A percentile compares a stretch with the other conserved stretches of the same genome.
Conservation (phyloP, 2,888 invertebrate genomes). For the Colletes collaris region DNA sequence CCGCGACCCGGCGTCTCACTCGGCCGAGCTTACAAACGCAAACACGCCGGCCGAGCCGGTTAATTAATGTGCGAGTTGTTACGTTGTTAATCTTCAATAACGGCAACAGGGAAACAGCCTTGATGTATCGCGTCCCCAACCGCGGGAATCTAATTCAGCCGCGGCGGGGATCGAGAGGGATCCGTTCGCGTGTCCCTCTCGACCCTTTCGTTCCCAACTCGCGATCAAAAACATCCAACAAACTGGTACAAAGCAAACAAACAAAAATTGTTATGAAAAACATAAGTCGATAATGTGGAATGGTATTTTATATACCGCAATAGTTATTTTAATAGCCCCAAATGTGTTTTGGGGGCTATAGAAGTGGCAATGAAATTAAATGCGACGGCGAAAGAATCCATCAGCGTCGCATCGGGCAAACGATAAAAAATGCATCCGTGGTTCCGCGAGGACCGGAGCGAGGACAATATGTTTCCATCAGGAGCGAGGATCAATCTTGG, state of each 20-base stretch:
- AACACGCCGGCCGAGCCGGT: conserved; percentile 69
- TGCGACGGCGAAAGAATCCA: conserved; percentile 7
- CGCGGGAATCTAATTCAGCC: conserved; percentile 17
- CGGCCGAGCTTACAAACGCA: conserved; percentile 71
- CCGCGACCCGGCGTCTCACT: conserved; percentile 62
- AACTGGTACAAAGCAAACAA: too few species aligned
- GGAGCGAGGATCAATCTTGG: conserved; percentile 61
- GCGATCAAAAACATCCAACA: too few species aligned
- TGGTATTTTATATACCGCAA: too few species aligned
- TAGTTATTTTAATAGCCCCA: too few species aligned
- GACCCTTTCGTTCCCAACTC: neutral
- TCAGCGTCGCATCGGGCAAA: conserved; percentile 36
- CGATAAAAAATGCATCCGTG: conserved; percentile 48
- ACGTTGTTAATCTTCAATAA: conserved; percentile 69
- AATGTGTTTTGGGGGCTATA: neutral
- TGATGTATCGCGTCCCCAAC: conserved; percentile 15
- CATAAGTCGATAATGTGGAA: too few species aligned
- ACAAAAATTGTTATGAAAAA: too few species aligned
- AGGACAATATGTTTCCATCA: conserved; percentile 53
- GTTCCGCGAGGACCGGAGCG: conserved; percentile 3
- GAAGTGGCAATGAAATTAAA: too few species aligned
- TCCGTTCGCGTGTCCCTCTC: conserved; percentile 6
- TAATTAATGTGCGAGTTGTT: conserved; percentile 76
- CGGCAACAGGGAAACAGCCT: conserved; percentile 47
- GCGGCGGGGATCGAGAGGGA: neutral